Evolutionary conservation across 2,888 invertebrate genomes (phyloP).

Genomic region (Polymixis lichenea): DNA sequence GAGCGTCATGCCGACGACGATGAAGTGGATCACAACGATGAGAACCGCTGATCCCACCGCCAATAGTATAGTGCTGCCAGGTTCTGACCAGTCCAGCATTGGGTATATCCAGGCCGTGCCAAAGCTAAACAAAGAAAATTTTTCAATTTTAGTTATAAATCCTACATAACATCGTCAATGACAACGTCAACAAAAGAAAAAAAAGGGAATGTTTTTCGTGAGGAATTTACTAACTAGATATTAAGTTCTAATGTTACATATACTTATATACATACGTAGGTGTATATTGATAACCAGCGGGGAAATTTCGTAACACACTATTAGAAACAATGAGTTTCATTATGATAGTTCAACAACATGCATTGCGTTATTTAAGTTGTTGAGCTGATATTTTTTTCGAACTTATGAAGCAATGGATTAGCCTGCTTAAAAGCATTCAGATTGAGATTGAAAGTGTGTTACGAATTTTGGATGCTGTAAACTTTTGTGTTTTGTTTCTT

Average conservation of each 20-base stretch:
- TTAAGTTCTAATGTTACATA: not conserved
- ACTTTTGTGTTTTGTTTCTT: not conserved
- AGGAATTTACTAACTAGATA: not conserved
- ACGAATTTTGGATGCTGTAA: not conserved
- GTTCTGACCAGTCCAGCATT: slow-evolving; percentile 94
- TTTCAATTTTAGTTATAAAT: not conserved
- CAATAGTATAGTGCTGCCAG: slow-evolving; percentile 90
- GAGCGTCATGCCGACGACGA: slow-evolving; percentile 89
- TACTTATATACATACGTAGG: too few relatives aligned
- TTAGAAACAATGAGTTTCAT: too few relatives aligned
- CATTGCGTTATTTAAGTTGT: too few relatives aligned
- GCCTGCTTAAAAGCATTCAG: too few relatives aligned
- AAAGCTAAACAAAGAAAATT: slow-evolving; percentile 82
- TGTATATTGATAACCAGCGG: not conserved
- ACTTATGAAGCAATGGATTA: too few relatives aligned
- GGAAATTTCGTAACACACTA: too few relatives aligned
- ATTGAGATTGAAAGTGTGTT: too few relatives aligned
- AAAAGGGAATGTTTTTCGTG: not conserved
- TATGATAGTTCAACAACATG: too few relatives aligned
- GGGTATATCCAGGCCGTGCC: slow-evolving; percentile 93
- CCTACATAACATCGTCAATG: not conserved
- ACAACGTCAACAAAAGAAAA: not conserved
- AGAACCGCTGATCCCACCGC: slow-evolving; percentile 91
- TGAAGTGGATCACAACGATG: slow-evolving; percentile 91
- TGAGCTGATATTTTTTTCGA: too few relatives aligned